These are phyloP conservation scores for Lordiphosa clarofinis DNA, from an alignment of 1,140 invertebrate species.

Conservation along the genomic window DNA sequence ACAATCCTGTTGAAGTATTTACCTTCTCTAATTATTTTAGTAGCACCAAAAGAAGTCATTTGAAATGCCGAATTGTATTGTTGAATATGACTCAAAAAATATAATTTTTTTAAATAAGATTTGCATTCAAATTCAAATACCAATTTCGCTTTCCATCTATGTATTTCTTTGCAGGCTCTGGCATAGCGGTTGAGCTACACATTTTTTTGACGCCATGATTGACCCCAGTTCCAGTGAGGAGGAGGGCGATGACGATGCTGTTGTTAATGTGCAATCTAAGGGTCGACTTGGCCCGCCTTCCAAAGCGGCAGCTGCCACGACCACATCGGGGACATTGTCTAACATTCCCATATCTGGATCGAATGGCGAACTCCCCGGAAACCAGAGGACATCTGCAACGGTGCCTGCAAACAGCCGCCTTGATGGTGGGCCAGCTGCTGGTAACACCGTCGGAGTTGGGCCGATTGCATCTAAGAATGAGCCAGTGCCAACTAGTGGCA, in stretches of 20 bases:
- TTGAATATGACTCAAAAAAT: no score
- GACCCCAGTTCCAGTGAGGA: conserved; percentile 94
- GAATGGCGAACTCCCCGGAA: conserved; percentile 40
- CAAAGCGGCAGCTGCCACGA: conserved; percentile 17
- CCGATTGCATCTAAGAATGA: conserved; percentile 27
- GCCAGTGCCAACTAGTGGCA: conserved; percentile 18
- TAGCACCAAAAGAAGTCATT: no score
- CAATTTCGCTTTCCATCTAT: no score
- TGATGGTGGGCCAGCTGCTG: conserved; percentile 13
- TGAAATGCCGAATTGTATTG: no score
- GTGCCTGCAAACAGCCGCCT: conserved; percentile 12
- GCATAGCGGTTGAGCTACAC: no score
- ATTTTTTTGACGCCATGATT: conserved; percentile 83
- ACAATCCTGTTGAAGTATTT: no score
- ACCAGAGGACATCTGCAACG: conserved; percentile 21
- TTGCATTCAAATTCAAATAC: conserved; percentile 3
- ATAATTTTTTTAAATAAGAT: conserved; percentile 24
- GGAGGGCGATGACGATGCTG: conserved; percentile 91
- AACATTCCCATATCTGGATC: conserved; percentile 18
- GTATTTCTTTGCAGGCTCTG: no score
- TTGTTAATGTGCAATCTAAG: conserved; percentile 70
- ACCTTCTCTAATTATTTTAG: no score
- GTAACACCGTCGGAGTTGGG: conserved; percentile 2
- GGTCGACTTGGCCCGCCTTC: conserved; percentile 34
- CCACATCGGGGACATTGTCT: conserved; percentile 7